Evolutionary conservation across 2,113 vertebrate species (phyloP).

Genomic region (Sinocyclocheilus maitianheensis): DNA sequence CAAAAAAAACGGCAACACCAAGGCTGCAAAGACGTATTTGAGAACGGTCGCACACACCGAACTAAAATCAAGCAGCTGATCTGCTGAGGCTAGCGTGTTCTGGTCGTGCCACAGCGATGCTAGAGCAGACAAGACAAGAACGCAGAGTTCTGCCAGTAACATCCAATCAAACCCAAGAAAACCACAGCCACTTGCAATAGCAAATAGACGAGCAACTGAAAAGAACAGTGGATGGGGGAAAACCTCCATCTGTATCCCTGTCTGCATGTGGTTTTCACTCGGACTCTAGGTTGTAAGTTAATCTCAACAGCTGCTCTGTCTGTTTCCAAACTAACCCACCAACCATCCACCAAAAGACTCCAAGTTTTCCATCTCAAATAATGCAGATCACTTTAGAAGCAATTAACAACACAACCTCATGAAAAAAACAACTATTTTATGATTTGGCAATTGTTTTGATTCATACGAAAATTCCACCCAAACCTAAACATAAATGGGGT

Average conservation of each 20-base stretch:
- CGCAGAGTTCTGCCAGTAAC: conserved; percentile 3
- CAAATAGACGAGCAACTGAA: conserved; percentile 10
- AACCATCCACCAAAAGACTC: not conserved
- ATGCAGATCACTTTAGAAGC: not conserved
- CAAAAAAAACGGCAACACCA: not conserved
- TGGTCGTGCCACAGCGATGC: not conserved
- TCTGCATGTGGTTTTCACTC: conserved; percentile 16
- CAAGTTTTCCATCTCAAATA: not conserved
- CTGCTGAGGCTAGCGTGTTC: not conserved
- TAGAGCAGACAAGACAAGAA: not conserved
- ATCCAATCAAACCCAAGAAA: not conserved
- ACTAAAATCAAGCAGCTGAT: not conserved
- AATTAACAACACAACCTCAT: not conserved
- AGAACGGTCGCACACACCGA: conserved; percentile 30
- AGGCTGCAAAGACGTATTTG: not conserved
- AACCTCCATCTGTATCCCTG: not conserved
- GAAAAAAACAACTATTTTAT: not conserved
- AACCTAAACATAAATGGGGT: not conserved
- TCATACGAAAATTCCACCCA: not conserved
- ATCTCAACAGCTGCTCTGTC: not conserved
- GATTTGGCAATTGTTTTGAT: not conserved
- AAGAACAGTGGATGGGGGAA: not conserved
- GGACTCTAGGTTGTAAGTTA: not conserved
- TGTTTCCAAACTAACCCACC: not conserved
- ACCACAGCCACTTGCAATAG: conserved; percentile 10